Percentiles rank a stretch among this genome's conserved stretches.
Conservation (phyloP, 1,140 invertebrate genomes). For the Stenopsyche tienmushanensis region DNA sequence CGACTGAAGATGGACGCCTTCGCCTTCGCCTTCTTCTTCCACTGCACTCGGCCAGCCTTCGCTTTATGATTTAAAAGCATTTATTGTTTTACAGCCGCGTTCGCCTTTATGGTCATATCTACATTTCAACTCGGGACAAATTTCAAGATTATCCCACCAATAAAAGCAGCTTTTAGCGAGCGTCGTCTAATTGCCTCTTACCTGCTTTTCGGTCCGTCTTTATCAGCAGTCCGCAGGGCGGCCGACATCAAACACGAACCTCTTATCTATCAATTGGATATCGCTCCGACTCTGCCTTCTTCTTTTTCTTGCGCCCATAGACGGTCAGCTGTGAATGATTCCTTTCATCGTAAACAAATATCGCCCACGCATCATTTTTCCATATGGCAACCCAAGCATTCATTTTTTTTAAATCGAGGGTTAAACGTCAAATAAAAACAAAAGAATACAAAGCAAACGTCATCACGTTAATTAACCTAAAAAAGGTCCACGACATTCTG, state of each 20-base stretch:
- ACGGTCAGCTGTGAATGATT: no score
- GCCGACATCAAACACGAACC: not conserved
- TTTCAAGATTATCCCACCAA: constrained; percentile 23
- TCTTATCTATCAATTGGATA: not conserved
- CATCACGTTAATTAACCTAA: no score
- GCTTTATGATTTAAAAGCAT: constrained; percentile 17
- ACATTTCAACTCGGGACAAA: not conserved
- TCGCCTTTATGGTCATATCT: constrained; percentile 11
- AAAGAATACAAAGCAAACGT: no score
- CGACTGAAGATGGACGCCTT: not conserved
- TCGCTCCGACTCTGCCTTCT: not conserved
- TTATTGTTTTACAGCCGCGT: constrained; percentile 19
- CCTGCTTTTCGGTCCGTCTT: not conserved
- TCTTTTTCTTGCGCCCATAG: not conserved
- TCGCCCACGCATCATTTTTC: no score
- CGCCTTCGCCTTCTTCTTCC: not conserved
- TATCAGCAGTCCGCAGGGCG: not conserved
- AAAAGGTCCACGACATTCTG: no score
- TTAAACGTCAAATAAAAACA: no score
- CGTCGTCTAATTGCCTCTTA: constrained; percentile 17
- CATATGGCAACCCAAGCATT: no score
- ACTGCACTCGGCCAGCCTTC: not conserved
- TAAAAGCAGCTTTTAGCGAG: constrained; percentile 22
- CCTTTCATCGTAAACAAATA: no score
- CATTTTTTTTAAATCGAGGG: no score